phyloP scores from a whole-genome alignment of 2,797 vertebrate genomes.

The Siniperca obscura region DNA sequence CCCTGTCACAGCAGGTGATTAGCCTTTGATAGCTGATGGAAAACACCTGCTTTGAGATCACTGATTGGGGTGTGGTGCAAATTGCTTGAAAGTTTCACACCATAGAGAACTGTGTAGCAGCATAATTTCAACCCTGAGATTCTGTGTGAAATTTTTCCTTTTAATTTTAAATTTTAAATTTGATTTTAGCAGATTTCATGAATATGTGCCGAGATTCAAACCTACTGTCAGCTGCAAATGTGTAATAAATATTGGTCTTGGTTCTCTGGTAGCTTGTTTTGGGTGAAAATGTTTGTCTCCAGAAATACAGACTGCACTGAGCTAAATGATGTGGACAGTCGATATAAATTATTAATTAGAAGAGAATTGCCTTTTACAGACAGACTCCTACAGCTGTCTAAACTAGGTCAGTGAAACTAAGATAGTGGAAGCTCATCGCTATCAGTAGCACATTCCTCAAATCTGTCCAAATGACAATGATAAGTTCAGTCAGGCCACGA shows the following conservation, averaged over 20 bases:
- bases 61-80: not conserved
- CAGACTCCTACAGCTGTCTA: conserved; percentile 55
- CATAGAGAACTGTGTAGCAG: not conserved
- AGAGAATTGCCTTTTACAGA: conserved; percentile 44
- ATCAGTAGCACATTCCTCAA: conserved; percentile 50
- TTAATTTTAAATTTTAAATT: not conserved
- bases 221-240: not conserved
- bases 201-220: conserved; percentile 1
- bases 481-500: conserved; percentile 18
- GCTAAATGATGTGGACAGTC: conserved; percentile 41
- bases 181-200: not conserved
- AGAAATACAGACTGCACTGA: not conserved
- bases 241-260: conserved; percentile 1
- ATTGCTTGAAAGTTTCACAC: not conserved
- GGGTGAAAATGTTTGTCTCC: conserved; percentile 17
- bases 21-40: not conserved
- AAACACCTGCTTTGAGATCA: not conserved
- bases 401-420: conserved; percentile 69
- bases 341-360: conserved; percentile 63
- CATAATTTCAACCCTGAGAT: not conserved
- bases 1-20: not conserved
- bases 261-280: conserved; percentile 17
- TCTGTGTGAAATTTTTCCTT: not conserved
- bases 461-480: conserved; percentile 50
- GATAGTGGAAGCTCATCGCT: conserved; percentile 37